Evolutionary conservation across 2,888 invertebrate genomes (phyloP).

Genomic region (Caprella mutica): DNA sequence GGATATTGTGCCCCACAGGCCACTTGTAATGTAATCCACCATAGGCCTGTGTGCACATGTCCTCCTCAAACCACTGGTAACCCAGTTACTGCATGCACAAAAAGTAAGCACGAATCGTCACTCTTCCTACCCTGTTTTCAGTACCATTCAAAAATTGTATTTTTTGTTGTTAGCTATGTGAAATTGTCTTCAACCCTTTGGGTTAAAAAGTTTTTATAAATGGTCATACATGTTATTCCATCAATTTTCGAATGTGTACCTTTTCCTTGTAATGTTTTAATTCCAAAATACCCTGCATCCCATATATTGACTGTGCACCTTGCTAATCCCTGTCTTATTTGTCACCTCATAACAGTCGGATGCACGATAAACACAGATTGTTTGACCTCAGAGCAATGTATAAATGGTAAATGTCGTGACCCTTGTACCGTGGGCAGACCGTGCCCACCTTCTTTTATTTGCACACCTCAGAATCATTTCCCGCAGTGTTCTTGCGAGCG

Average conservation of each 20-base stretch:
- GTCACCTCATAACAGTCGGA: constrained; percentile 45
- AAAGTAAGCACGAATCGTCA: constrained; percentile 18
- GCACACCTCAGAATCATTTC: constrained; percentile 36
- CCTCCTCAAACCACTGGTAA: constrained; percentile 36
- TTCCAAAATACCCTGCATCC: no score
- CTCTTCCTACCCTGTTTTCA: no score
- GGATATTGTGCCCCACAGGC: constrained; percentile 43
- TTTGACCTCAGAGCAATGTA: constrained; percentile 37
- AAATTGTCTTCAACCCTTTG: no score
- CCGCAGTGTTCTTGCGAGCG: constrained; percentile 36
- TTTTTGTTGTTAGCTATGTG: no score
- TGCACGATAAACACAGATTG: constrained; percentile 34
- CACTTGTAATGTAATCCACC: constrained; percentile 40
- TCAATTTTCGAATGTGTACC: no score
- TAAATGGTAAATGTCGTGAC: constrained; percentile 36
- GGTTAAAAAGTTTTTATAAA: no score
- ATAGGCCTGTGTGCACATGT: constrained; percentile 49
- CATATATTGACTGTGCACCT: no score
- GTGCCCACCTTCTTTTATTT: constrained; percentile 36
- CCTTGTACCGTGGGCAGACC: constrained; percentile 36
- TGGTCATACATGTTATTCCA: no score
- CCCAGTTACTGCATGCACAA: constrained; percentile 53
- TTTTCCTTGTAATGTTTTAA: no score
- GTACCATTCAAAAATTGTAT: no score
- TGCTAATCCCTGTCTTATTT: no score